These are phyloP conservation scores for Dasysyrphus tricinctus DNA, from an alignment of 2,888 invertebrate genomes.

Conservation along the genomic window DNA sequence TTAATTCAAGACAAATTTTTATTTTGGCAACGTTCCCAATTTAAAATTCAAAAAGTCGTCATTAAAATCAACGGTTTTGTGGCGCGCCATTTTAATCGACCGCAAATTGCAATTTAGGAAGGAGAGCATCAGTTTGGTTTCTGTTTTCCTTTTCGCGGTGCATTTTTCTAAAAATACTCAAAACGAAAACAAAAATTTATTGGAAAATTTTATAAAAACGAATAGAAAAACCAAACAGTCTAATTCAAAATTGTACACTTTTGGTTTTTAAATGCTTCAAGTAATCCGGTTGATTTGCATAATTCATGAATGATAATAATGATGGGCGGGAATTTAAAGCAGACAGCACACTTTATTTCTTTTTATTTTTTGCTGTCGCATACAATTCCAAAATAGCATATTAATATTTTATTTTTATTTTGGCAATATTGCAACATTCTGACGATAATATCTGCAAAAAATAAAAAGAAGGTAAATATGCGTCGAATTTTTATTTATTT, in stretches of 20 bases:
- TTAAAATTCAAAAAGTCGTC: conserved; percentile 39
- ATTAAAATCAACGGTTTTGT: conserved; percentile 45
- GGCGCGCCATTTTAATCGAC: conserved; percentile 44
- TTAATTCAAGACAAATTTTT: conserved; percentile 19
- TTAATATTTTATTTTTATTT: conserved; percentile 3
- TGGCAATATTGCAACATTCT: conserved; percentile 27
- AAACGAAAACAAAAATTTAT: background rate
- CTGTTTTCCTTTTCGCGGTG: background rate
- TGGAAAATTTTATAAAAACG: background rate
- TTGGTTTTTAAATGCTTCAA: conserved; percentile 5
- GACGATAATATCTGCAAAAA: conserved; percentile 16
- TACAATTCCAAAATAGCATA: conserved; percentile 30
- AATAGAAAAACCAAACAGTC: background rate
- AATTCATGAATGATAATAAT: conserved; percentile 56
- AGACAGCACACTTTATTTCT: conserved; percentile 16
- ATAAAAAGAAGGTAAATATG: conserved; percentile 18
- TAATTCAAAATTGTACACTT: conserved; percentile 25
- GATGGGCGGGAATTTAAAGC: conserved; percentile 56
- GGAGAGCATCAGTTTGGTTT: background rate
- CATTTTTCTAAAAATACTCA: conserved; percentile 7
- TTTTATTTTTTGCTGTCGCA: conserved; percentile 35
- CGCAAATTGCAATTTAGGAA: conserved; percentile 48
- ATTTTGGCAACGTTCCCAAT: conserved; percentile 58
- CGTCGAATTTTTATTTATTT: conserved; percentile 21
- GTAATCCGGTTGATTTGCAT: conserved; percentile 62